Evolutionary conservation across 2,113 vertebrate genomes (phyloP), one percentile per base, ranked within the genome.

Genomic region (Xyrauchen texanus): DNA sequence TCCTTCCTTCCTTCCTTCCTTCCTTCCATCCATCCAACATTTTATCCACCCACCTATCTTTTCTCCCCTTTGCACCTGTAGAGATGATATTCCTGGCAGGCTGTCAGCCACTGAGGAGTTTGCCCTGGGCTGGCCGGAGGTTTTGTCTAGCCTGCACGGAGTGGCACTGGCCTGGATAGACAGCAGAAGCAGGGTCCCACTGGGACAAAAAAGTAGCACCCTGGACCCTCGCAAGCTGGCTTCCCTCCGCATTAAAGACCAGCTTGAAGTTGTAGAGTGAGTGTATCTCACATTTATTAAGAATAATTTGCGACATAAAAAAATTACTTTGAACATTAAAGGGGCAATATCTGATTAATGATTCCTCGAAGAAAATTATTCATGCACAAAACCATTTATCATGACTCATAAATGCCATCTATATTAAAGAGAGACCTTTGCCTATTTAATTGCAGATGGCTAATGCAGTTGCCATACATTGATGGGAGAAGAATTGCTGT

Each of bases 31-130:
- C 21, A 34, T 34, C 21, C 21, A 34, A 1, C 21, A 34, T 34
- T 34, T 34, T 34, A 34, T 34, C 21, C 21, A 34, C 21, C 21
- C 21, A 34, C 21, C 21, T 34, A 34, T 34, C 21, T 34, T 34
- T 3, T 34, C 21, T 34, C 21, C 21, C 21, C 21, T 34, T 81
- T 74, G 45, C 46, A 74, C 7, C 61, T 60, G 68, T 87, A 95
- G 94, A 34, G 90, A 93, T 8, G 92, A 90, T 7, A 55, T 84
- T 47, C 93, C 93, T 0, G 92, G 92, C 60, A 85, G 84, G 66
- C 92, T 91, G 83, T 81, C 87, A 0, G 91, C 92, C 68, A 93
- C 93, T 0, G 94, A 95, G 80, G 89, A 93, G 81, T 94, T 94
- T 76, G 62, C 84, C 16, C 90, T 94, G 0, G 89, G 85, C 84